Evolutionary conservation across 2,888 invertebrate genomes (phyloP).

Genomic region (Pandemis cinnamomeana): DNA sequence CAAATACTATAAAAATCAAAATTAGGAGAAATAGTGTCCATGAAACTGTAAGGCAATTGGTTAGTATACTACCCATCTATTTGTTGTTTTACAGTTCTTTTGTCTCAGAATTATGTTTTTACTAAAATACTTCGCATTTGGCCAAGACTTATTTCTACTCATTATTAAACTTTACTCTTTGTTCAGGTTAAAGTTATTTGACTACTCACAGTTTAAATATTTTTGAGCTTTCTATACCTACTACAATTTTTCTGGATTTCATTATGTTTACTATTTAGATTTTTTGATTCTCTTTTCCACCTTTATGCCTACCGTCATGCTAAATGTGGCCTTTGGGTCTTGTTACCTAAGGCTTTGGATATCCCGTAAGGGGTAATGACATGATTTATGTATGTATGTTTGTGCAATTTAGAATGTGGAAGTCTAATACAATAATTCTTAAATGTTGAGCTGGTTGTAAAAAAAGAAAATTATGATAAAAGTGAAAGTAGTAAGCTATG

Average conservation of each 20-base stretch:
- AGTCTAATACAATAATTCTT: not conserved
- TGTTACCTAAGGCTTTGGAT: no score
- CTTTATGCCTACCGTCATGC: no score
- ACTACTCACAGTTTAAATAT: not conserved
- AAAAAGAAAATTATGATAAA: not conserved
- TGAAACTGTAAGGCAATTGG: conserved; percentile 68
- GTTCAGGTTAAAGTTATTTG: not conserved
- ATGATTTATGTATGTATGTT: no score
- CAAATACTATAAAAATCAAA: conserved; percentile 87
- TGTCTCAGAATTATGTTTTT: no score
- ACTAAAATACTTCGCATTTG: no score
- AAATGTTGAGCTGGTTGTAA: not conserved
- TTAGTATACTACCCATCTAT: not conserved
- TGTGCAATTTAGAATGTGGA: no score
- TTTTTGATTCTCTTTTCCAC: no score
- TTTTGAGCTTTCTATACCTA: not conserved
- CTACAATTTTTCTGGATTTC: not conserved
- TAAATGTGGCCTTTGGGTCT: no score
- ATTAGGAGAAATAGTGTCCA: conserved; percentile 86
- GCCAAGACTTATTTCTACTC: no score
- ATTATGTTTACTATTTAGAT: not conserved
- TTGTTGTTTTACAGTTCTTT: not conserved
- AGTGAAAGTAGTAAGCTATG: not conserved
- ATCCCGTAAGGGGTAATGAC: no score
- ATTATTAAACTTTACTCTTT: not conserved